Conservation (phyloP, 2,797 vertebrate species). For the Parotocinclus haroldoi region DNA sequence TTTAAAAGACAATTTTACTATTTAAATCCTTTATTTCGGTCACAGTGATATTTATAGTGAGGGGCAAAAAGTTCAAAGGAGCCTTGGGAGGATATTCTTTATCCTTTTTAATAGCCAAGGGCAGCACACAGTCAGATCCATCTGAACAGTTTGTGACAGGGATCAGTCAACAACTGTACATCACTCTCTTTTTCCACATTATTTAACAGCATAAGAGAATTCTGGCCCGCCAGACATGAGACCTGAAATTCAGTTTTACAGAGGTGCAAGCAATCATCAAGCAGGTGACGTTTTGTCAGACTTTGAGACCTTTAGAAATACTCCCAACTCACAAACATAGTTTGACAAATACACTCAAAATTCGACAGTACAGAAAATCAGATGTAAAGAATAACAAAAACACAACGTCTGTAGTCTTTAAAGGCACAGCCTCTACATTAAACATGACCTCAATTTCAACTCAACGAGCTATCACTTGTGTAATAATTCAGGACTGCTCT, state of each 20-base stretch:
- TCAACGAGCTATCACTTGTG: neutral
- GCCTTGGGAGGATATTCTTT: slow-evolving; percentile 39
- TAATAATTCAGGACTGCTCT: slow-evolving; percentile 7
- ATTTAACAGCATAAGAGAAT: slow-evolving; percentile 26
- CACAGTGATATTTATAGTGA: neutral
- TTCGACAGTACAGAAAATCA: slow-evolving; percentile 14
- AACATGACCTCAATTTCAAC: slow-evolving; percentile 2
- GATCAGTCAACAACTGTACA: slow-evolving; percentile 25
- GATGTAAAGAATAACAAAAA: slow-evolving; percentile 18
- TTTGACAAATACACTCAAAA: slow-evolving; percentile 19
- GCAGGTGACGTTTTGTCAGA: too few species aligned
- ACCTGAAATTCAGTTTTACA: slow-evolving; percentile 14
- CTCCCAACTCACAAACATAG: too few species aligned
- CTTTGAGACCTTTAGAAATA: slow-evolving; percentile 3
- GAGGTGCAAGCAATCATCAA: slow-evolving; percentile 16
- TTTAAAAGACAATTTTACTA: neutral
- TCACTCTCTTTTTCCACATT: slow-evolving; percentile 23
- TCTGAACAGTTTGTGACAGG: slow-evolving; percentile 15
- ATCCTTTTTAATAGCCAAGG: slow-evolving; percentile 66
- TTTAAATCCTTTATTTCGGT: neutral
- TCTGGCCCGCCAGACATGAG: slow-evolving; percentile 50
- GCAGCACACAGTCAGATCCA: slow-evolving; percentile 54
- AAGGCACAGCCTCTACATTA: slow-evolving; percentile 40
- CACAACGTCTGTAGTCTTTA: slow-evolving; percentile 22
- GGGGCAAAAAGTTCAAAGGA: slow-evolving; percentile 30